phyloP scores from a whole-genome alignment of 2,113 vertebrate genomes.

The Hyla sarda region DNA sequence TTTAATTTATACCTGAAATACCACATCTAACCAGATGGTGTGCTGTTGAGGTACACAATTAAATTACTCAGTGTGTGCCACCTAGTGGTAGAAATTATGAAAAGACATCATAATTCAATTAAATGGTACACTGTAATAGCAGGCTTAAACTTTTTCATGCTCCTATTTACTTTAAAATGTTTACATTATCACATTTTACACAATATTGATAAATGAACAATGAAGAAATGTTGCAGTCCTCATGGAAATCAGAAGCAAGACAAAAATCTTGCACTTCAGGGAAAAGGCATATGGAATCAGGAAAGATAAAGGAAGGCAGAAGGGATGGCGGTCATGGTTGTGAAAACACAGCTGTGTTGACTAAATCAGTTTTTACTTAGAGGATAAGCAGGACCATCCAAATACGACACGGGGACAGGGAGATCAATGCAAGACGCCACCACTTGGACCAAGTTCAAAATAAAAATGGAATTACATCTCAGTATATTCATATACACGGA shows the following conservation, averaged over 20 bases:
- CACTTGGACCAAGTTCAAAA: constrained; percentile 1
- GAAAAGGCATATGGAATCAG: neutral
- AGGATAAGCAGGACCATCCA: constrained; percentile 23
- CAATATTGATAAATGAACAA: neutral
- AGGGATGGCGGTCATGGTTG: neutral
- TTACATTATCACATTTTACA: neutral
- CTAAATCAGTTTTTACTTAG: constrained; percentile 12
- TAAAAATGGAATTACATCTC: constrained; percentile 14
- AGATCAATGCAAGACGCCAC: neutral
- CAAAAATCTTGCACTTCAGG: neutral
- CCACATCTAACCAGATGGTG: neutral
- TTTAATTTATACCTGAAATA: neutral
- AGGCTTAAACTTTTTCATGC: too few species aligned
- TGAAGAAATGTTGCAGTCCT: too few species aligned
- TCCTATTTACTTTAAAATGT: too few species aligned
- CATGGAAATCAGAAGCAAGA: constrained; percentile 1
- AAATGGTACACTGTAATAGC: too few species aligned
- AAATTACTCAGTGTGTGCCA: neutral
- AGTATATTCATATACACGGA: neutral
- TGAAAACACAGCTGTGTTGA: constrained; percentile 41
- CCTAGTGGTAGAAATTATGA: neutral
- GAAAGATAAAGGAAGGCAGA: neutral
- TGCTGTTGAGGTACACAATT: neutral
- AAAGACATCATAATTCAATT: too few species aligned
- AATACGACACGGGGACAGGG: constrained; percentile 1